A percentile compares a stretch with the other conserved stretches of the same genome.
Evolutionary conservation across 1,140 invertebrate genomes (phyloP).

Genomic region (Ceratoteleas bidentatus): DNA sequence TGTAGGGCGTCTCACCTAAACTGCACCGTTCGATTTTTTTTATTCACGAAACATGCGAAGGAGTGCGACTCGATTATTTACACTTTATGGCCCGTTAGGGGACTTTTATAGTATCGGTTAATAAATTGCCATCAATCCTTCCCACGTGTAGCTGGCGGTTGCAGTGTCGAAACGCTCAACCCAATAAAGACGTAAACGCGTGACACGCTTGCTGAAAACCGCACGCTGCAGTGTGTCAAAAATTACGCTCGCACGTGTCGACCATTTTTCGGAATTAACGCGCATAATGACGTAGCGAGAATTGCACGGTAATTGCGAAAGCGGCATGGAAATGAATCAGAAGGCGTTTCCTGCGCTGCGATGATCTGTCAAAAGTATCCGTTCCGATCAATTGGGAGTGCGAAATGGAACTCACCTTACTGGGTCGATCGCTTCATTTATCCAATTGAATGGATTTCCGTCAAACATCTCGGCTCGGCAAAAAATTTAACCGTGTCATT

Average conservation of each 20-base stretch:
- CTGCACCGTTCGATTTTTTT: constrained; percentile 57
- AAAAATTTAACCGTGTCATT: constrained; percentile 8
- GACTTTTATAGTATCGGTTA: constrained; percentile 55
- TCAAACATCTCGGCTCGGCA: too few relatives aligned
- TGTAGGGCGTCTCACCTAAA: constrained; percentile 41
- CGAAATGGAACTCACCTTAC: constrained; percentile 6
- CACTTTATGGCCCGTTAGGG: constrained; percentile 45
- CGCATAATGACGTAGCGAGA: constrained; percentile 10
- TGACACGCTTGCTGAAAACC: constrained; percentile 5
- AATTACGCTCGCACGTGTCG: constrained; percentile 5
- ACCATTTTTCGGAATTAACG: constrained; percentile 3
- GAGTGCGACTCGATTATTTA: constrained; percentile 50
- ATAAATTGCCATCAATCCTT: constrained; percentile 53
- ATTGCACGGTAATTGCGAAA: constrained; percentile 3
- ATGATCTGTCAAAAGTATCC: constrained; percentile 4
- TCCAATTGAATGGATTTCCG: neutral
- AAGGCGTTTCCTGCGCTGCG: constrained; percentile 8
- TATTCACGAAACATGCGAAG: constrained; percentile 42
- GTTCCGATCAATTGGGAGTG: constrained; percentile 9
- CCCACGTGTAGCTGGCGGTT: constrained; percentile 26
- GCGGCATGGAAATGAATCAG: constrained; percentile 13
- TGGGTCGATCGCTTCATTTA: neutral
- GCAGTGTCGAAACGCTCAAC: constrained; percentile 17
- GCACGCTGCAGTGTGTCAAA: constrained; percentile 4
- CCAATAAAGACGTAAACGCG: constrained; percentile 5